phyloP scores from a whole-genome alignment of 2,113 vertebrate genomes.

The Emydocephalus ijimae region DNA sequence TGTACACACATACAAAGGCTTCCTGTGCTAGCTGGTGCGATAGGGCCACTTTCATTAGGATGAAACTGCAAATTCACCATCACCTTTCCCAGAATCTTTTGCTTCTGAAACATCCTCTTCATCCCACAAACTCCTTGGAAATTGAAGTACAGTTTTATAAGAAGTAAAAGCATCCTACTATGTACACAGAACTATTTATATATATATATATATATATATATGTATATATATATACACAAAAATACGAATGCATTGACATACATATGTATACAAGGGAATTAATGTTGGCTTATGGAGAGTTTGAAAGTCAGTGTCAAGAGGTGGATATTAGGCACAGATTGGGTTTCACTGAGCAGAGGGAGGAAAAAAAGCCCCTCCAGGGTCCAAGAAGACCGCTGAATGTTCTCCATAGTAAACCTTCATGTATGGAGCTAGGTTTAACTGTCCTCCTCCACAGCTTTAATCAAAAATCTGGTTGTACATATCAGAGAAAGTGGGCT shows the following conservation, averaged over 20 bases:
- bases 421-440: not conserved
- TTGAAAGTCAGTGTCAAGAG: not conserved
- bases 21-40: not conserved
- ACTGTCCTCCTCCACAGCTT: not conserved
- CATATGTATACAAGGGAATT: constrained; percentile 37
- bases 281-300: constrained; percentile 41
- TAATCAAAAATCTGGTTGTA: constrained; percentile 8
- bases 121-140: constrained; percentile 40
- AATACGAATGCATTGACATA: constrained; percentile 43
- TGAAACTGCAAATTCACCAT: not conserved
- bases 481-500: not conserved
- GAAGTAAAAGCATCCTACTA: constrained; percentile 50
- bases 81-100: not conserved
- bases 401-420: not conserved
- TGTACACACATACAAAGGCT: not conserved
- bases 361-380: not conserved
- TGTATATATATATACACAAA: constrained; percentile 1
- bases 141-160: constrained; percentile 51
- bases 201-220: not conserved
- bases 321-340: constrained; percentile 56
- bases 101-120: constrained; percentile 36
- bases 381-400: not conserved
- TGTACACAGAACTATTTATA: constrained; percentile 57
- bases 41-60: not conserved
- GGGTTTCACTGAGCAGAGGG: not conserved